Base-by-base conservation (phyloP, 2,797 vertebrate species). In the Melanogrammus aeglefinus region DNA sequence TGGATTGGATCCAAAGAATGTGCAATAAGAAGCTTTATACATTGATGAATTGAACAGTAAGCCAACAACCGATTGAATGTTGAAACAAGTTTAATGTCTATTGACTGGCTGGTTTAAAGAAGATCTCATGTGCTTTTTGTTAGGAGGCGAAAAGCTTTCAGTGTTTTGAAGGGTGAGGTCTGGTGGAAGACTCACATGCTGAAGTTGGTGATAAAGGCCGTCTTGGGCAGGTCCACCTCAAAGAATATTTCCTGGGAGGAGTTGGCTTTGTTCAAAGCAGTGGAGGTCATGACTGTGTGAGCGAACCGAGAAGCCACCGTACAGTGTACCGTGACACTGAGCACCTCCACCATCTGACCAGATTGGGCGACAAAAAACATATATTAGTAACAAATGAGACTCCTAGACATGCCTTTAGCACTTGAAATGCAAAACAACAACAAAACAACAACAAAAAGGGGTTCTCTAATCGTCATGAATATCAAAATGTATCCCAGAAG, bases 201-300 rank as follows among this genome's bases (percentile, higher is more conserved):
- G 85, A 99, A 99, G 91, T 97, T 96, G 82, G 94, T 95, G 91
- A 98, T 98, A 91, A 97, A 98, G 81, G 96, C 96, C 0, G 95
- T 96, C 83, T 96, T 98, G 74, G 97, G 97, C 72, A 98, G 92
- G 0, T 99, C 96, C 90, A 99, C 90, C 41, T 96, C 94, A 1
- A 96, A 98, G 82, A 92, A 81, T 44, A 96, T 94, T 91, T 99
- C 96, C 86, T 93, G 93, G 29, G 96, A 92, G 35, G 76, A 7
- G 0, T 91, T 92, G 63, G 93, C 96, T 71, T 83, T 95, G 90
- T 98, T 99, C 77, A 94, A 79, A 72, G 93, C 94, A 83, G 81
- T 92, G 57, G 96, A 96, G 85, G 94, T 97, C 91, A 98, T 95
- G 85, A 96, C 90, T 0, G 95, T 97, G 91, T 93, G 96, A 29